Conservation (phyloP, 2,888 invertebrate species). For the Torymus auratus region DNA sequence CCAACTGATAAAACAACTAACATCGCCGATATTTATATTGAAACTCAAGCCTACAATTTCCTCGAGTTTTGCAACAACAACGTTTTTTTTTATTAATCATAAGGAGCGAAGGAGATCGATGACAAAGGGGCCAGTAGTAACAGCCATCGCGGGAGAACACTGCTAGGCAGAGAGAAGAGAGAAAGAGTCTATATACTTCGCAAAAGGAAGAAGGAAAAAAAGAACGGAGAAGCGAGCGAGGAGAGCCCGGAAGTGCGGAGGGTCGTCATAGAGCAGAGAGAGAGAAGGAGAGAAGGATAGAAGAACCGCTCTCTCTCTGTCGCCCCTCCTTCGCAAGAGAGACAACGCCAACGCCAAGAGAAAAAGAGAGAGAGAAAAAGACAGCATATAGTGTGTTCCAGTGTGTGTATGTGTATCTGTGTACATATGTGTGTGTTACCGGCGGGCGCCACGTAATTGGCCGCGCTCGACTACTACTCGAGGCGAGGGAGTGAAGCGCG, state of each 20-base stretch:
- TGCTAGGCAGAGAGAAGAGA: background rate
- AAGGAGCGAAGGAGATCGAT: background rate
- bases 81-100: too few species aligned
- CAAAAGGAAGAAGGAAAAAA: background rate
- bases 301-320: too few species aligned
- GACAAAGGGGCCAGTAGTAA: background rate
- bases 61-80: too few species aligned
- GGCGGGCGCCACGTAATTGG: constrained; percentile 24
- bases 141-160: background rate
- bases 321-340: background rate
- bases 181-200: too few species aligned
- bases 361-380: too few species aligned
- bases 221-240: background rate
- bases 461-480: background rate
- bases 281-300: constrained; percentile 5
- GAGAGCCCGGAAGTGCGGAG: constrained; percentile 28
- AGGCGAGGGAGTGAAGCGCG: background rate
- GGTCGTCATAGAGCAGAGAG: constrained; percentile 29
- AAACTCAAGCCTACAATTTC: too few species aligned
- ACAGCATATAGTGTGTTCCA: too few species aligned
- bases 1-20: too few species aligned
- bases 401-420: background rate
- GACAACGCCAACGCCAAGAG: background rate
- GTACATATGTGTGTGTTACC: background rate
- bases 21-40: too few species aligned